Base-by-base conservation (phyloP, 2,797 vertebrate species). In the Furcifer pardalis region DNA sequence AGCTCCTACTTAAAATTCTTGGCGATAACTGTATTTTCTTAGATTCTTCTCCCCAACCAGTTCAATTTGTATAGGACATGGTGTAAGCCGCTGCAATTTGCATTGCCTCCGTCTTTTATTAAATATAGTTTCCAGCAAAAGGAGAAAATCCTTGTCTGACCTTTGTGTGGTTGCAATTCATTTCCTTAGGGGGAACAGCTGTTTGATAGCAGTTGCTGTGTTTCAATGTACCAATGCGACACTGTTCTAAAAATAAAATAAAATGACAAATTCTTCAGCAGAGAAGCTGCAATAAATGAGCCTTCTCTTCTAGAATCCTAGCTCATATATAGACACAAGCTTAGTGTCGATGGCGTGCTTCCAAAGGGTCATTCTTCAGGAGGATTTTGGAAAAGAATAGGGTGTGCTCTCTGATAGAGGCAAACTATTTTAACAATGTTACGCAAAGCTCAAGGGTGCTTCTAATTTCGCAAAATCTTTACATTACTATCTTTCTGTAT, bases 121-220 rank as follows among this genome's bases (percentile, higher is more conserved):
- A 62, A 77, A 56, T 79, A 71, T 74, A 88, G 68, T 84, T 73
- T 78, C 56, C 40, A 63, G 76, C 52, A 8, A 72, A 87, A 71
- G 88, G 59, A 8, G n/a, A 79, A 77, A 86, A 86, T 86, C 84
- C 85, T 84, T 69, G 73, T 15, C 52, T 90, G 85, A 90, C 84
- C 3, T 68, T 83, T 89, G 42, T 71, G 0, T 69, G 84, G 66
- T 82, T 4, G 13, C 66, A 72, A 89, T 80, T 0, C 0, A 32
- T 72, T 59, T 84, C 86, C 86, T 87, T 52, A 77, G 91, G 82
- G 69, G 52, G 79, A 60, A 35, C 68, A 82, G 56, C 52, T 78
- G 78, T 21, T 92, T 62, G 77, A 65, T 85, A 86, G 77, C 79
- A 60, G 82, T 42, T 72, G 9, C 81, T 88, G 0, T 56, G 37